Conservation (phyloP, 1,140 invertebrate genomes). For the Piezodorus guildinii region DNA sequence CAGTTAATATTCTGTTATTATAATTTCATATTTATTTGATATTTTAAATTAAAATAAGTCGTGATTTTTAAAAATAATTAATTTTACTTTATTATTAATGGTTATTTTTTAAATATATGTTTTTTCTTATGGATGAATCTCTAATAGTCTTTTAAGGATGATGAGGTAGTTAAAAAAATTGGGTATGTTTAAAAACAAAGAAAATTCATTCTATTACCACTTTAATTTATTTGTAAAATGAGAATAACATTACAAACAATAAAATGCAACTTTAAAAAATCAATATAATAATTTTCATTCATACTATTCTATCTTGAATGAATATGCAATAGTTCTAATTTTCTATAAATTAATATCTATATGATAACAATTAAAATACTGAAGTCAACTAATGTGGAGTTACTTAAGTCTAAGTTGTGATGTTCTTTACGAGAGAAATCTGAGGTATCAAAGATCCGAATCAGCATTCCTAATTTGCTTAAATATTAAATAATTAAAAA, state of each 20-base stretch:
- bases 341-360: conserved; percentile 2
- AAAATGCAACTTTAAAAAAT: conserved; percentile 7
- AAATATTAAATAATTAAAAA: too few species aligned
- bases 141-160: not conserved
- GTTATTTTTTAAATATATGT: too few species aligned
- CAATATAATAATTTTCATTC: conserved; percentile 9
- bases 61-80: too few species aligned
- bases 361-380: conserved; percentile 2
- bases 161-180: not conserved
- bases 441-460: not conserved
- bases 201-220: not conserved
- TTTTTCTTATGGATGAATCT: too few species aligned
- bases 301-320: conserved; percentile 3
- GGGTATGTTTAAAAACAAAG: not conserved
- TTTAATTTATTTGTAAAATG: conserved; percentile 15
- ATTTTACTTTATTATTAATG: too few species aligned
- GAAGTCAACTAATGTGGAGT: conserved; percentile 5
- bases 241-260: conserved; percentile 10
- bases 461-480: too few species aligned
- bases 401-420: not conserved
- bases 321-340: conserved; percentile 2
- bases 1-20: too few species aligned
- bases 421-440: not conserved
- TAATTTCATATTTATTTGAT: too few species aligned
- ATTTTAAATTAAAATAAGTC: too few species aligned